A percentile compares a stretch with the other conserved stretches of the same genome.
Evolutionary conservation across 2,888 invertebrate species (phyloP).

Genomic region (Eledone cirrhosa): DNA sequence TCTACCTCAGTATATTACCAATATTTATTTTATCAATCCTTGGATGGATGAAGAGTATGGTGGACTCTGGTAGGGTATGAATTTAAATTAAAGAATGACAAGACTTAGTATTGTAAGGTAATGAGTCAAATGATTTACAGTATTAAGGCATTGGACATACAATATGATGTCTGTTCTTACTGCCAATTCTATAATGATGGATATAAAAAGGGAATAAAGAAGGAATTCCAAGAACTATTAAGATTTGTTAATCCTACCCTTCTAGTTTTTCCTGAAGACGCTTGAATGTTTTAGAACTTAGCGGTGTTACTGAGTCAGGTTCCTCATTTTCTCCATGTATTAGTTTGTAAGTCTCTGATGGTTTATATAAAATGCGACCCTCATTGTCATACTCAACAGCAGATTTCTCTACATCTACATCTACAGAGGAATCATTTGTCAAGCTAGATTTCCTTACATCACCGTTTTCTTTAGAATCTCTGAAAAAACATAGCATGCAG

Average conservation of each 20-base stretch:
- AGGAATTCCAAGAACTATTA: neutral
- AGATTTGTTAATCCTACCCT: constrained; percentile 36
- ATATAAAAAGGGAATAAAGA: neutral
- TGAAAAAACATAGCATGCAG: constrained; percentile 36
- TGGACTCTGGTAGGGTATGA: too few relatives aligned
- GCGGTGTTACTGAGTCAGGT: constrained; percentile 33
- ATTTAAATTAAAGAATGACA: too few relatives aligned
- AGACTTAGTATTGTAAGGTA: too few relatives aligned
- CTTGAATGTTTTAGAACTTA: constrained; percentile 56
- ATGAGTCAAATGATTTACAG: too few relatives aligned
- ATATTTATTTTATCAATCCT: too few relatives aligned
- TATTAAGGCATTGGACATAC: too few relatives aligned
- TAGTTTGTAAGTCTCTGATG: constrained; percentile 59
- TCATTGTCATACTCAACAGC: constrained; percentile 40
- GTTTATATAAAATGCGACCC: constrained; percentile 49
- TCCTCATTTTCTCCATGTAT: constrained; percentile 50
- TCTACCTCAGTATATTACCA: too few relatives aligned
- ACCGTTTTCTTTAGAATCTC: constrained; percentile 28
- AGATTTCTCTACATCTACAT: neutral
- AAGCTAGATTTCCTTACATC: constrained; percentile 21
- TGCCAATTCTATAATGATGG: neutral
- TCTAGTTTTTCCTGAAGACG: constrained; percentile 51
- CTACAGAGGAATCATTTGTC: neutral
- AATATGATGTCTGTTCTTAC: neutral
- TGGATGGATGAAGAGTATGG: too few relatives aligned